Conservation (phyloP, 2,888 invertebrate genomes). For the Napeogenes sylphis region DNA sequence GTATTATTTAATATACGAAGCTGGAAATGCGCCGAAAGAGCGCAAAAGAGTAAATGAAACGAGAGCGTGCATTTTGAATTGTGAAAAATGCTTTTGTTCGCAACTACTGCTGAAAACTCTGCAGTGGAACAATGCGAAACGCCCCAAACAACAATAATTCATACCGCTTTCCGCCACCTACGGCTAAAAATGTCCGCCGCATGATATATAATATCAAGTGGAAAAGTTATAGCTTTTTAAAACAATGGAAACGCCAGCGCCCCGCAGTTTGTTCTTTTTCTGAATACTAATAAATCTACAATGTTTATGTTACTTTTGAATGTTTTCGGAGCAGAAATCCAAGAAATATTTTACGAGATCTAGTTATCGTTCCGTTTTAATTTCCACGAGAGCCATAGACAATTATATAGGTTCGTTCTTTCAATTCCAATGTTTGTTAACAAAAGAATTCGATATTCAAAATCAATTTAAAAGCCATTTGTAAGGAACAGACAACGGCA, state of each 20-base stretch:
- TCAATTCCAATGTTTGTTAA: slow-evolving; percentile 47
- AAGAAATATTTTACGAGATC: slow-evolving; percentile 14
- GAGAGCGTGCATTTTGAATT: slow-evolving; percentile 74
- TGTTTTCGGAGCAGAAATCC: slow-evolving; percentile 35
- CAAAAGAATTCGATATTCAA: slow-evolving; percentile 61
- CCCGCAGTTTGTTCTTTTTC: slow-evolving; percentile 51
- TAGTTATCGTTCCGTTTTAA: slow-evolving; percentile 15
- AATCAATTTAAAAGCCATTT: slow-evolving; percentile 75
- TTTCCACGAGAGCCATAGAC: slow-evolving; percentile 13
- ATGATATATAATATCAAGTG: slow-evolving; percentile 75
- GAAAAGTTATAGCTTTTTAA: slow-evolving; percentile 74
- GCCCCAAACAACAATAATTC: slow-evolving; percentile 77
- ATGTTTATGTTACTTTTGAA: slow-evolving; percentile 30
- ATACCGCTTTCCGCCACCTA: slow-evolving; percentile 77
- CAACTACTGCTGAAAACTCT: slow-evolving; percentile 61
- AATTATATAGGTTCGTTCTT: slow-evolving; percentile 18
- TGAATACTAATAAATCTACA: slow-evolving; percentile 46
- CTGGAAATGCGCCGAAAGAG: slow-evolving; percentile 72
- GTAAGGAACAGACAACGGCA: slow-evolving; percentile 74
- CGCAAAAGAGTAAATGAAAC: slow-evolving; percentile 77
- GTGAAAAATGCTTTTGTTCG: slow-evolving; percentile 75
- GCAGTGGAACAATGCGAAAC: slow-evolving; percentile 69
- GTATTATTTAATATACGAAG: slow-evolving; percentile 71
- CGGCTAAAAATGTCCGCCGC: slow-evolving; percentile 76
- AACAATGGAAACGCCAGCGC: slow-evolving; percentile 65